Conservation (phyloP, 2,888 invertebrate genomes). For the Caenorhabditis panamensis region DNA sequence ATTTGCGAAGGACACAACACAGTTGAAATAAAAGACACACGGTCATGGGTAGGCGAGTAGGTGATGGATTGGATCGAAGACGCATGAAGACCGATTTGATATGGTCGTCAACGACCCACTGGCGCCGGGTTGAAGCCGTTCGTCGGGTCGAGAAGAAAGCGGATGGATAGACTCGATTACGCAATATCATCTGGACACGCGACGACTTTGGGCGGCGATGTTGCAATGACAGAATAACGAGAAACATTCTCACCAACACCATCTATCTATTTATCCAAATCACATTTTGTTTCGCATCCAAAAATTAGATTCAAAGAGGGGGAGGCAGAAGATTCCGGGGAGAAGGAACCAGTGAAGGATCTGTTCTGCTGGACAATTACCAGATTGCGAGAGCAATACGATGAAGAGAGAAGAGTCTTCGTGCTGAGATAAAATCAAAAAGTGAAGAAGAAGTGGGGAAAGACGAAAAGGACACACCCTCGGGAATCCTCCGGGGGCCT, state of each 20-base stretch:
- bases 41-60: not conserved
- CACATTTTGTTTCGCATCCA: conserved; percentile 12
- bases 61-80: conserved; percentile 34
- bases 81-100: conserved; percentile 25
- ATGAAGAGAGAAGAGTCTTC: conserved; percentile 2
- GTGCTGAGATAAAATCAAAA: conserved; percentile 55
- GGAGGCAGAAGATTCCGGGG: not conserved
- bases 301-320: conserved; percentile 27
- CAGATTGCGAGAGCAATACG: conserved; percentile 27
- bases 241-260: not conserved
- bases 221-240: conserved; percentile 20
- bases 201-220: not conserved
- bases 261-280: conserved; percentile 2
- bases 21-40: conserved; percentile 20
- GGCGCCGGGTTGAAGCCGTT: conserved; percentile 14
- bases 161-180: conserved; percentile 24
- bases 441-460: conserved; percentile 41
- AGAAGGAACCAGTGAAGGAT: not conserved
- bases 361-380: conserved; percentile 29
- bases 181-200: conserved; percentile 24
- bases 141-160: not conserved
- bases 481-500: conserved; percentile 13
- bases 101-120: conserved; percentile 26
- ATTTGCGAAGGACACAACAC: conserved; percentile 40
- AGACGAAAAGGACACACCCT: conserved; percentile 49